Evolutionary conservation across 1,140 invertebrate genomes (phyloP).

Genomic region (Galleria mellonella): DNA sequence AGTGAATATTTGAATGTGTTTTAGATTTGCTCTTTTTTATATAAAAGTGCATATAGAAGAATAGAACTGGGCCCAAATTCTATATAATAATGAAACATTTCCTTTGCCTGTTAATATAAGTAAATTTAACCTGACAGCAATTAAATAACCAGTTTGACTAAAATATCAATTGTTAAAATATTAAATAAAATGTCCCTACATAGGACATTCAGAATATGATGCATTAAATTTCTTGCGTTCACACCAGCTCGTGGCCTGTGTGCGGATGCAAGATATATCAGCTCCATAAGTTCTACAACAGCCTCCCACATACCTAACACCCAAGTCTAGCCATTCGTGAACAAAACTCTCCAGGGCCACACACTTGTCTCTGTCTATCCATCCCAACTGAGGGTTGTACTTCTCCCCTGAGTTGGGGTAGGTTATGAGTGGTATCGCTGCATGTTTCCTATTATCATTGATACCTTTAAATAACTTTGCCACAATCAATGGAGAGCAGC

Average conservation of each 20-base stretch:
- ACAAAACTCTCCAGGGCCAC: slow-evolving; percentile 77
- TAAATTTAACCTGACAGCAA: too few relatives aligned
- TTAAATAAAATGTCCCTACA: too few relatives aligned
- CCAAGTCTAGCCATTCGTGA: slow-evolving; percentile 80
- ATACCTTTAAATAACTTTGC: slow-evolving; percentile 74
- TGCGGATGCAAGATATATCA: slow-evolving; percentile 75
- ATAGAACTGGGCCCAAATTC: too few relatives aligned
- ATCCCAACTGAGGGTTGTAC: slow-evolving; percentile 61
- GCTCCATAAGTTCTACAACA: slow-evolving; percentile 83
- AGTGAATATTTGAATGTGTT: too few relatives aligned
- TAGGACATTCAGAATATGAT: too few relatives aligned
- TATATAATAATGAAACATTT: too few relatives aligned
- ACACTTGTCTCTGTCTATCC: slow-evolving; percentile 75
- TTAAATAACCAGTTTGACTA: too few relatives aligned
- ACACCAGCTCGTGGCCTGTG: slow-evolving; percentile 63
- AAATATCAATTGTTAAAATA: too few relatives aligned
- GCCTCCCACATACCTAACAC: slow-evolving; percentile 84
- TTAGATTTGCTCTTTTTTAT: too few relatives aligned
- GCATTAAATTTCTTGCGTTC: background rate
- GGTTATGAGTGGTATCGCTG: slow-evolving; percentile 74
- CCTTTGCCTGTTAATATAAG: too few relatives aligned
- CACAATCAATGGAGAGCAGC: slow-evolving; percentile 77
- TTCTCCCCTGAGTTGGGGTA: slow-evolving; percentile 84
- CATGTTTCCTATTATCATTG: slow-evolving; percentile 25
- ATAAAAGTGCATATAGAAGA: too few relatives aligned